Percentiles rank a stretch among this genome's conserved stretches.
These are phyloP conservation scores for Saccopteryx bilineata DNA, from an alignment of 2,113 vertebrate genomes.

Conservation along the genomic window DNA sequence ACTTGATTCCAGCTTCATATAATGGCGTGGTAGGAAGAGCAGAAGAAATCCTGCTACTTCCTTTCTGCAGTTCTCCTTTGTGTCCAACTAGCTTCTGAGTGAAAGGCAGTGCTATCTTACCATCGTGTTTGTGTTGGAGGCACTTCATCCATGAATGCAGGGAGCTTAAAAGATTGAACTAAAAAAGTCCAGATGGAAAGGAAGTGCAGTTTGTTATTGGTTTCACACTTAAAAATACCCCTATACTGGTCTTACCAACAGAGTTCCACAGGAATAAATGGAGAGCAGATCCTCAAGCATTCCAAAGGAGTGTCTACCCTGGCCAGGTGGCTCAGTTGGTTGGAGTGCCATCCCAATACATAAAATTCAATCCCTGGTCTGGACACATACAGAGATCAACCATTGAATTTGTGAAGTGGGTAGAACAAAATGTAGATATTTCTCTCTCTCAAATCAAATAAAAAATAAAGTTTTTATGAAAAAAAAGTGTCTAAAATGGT, in stretches of 20 bases:
- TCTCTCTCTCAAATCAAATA: too few relatives aligned
- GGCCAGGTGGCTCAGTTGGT: too few relatives aligned
- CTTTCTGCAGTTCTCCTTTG: not conserved
- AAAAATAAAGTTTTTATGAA: too few relatives aligned
- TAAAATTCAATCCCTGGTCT: too few relatives aligned
- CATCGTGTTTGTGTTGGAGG: not conserved
- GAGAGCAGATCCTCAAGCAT: not conserved
- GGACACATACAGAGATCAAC: too few relatives aligned
- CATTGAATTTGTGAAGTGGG: too few relatives aligned
- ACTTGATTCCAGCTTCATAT: not conserved
- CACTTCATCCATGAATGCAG: not conserved
- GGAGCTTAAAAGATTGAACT: not conserved
- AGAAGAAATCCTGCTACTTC: not conserved
- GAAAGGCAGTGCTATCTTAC: not conserved
- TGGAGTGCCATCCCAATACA: too few relatives aligned
- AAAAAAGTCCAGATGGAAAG: conserved; percentile 6
- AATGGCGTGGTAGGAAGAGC: not conserved
- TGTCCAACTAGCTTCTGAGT: not conserved
- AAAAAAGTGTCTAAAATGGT: not conserved
- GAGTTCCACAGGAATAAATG: not conserved
- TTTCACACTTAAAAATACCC: not conserved
- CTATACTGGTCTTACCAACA: not conserved
- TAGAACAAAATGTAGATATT: too few relatives aligned
- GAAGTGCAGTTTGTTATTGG: not conserved
- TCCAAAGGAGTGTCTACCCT: not conserved